These are phyloP conservation scores for Sander vitreus DNA, from an alignment of 2,113 vertebrate genomes.

Conservation along the genomic window DNA sequence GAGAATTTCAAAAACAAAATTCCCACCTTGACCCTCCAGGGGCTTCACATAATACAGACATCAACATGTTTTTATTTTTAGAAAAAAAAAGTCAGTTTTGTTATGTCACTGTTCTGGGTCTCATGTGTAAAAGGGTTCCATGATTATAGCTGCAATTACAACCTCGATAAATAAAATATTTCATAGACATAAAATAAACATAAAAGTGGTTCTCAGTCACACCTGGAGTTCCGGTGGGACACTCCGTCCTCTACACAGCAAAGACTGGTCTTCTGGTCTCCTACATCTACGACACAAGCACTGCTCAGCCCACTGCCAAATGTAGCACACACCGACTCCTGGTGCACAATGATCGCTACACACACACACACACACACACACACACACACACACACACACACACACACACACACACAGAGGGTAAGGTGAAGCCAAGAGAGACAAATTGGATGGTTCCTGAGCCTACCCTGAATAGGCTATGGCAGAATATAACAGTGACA, in stretches of 20 bases:
- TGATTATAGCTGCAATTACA: background rate
- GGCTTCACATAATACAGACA: background rate
- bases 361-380: conserved; percentile 8
- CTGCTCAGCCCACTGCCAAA: conserved; percentile 97
- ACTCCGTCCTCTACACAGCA: conserved; percentile 98
- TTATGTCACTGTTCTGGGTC: background rate
- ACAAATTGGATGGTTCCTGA: background rate
- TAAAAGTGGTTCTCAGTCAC: background rate
- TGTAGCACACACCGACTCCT: conserved; percentile 96
- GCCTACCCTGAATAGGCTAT: background rate
- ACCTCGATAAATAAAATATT: background rate
- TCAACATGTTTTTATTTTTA: background rate
- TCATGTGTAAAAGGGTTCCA: background rate
- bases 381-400: conserved; percentile 77
- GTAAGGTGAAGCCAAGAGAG: background rate
- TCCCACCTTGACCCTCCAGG: background rate
- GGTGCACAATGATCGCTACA: conserved; percentile 94
- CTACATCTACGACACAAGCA: conserved; percentile 95
- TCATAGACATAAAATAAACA: background rate
- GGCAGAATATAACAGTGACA: background rate
- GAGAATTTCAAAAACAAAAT: background rate
- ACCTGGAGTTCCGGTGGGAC: conserved; percentile 97
- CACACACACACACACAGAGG: conserved; percentile 70
- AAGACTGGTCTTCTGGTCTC: conserved; percentile 97
- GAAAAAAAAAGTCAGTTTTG: background rate